Evolutionary conservation across 2,888 invertebrate species (phyloP).

Genomic region (Frankliniella intonsa): DNA sequence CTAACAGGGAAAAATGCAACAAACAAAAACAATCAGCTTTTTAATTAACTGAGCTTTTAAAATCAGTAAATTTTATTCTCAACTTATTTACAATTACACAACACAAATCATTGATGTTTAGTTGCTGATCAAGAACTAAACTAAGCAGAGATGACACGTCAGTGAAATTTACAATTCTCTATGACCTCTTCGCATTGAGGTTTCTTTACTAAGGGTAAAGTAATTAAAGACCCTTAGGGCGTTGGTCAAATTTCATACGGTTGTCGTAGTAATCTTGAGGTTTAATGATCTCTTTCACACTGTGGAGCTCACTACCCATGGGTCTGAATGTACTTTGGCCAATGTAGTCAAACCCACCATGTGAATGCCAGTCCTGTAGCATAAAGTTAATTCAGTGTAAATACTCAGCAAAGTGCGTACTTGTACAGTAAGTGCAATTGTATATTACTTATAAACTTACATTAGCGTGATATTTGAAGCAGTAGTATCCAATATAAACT

Average conservation of each 20-base stretch:
- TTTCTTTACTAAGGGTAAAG: background rate
- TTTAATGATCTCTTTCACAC: slow-evolving; percentile 47
- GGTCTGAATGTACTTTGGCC: background rate
- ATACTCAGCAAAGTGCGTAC: background rate
- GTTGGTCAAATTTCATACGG: slow-evolving; percentile 58
- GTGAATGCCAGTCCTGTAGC: slow-evolving; percentile 67
- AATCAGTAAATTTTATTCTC: background rate
- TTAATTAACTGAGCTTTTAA: background rate
- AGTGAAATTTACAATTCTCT: background rate
- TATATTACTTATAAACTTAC: slow-evolving; percentile 50
- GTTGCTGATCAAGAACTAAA: background rate
- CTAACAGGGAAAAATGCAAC: background rate
- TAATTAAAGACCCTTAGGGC: slow-evolving; percentile 45
- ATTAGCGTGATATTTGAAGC: slow-evolving; percentile 73
- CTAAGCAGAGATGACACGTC: background rate
- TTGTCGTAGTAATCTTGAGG: slow-evolving; percentile 64
- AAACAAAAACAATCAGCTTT: background rate
- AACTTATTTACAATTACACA: background rate
- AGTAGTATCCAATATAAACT: slow-evolving; percentile 59
- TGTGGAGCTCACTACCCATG: background rate
- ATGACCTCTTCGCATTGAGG: background rate
- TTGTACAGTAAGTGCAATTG: background rate
- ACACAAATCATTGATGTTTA: background rate
- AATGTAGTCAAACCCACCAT: slow-evolving; percentile 60
- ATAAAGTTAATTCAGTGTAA: slow-evolving; percentile 28